Percentiles rank a stretch among this genome's conserved stretches.
phyloP scores from a whole-genome alignment of 2,888 invertebrate species.

The Horisme vitalbata region DNA sequence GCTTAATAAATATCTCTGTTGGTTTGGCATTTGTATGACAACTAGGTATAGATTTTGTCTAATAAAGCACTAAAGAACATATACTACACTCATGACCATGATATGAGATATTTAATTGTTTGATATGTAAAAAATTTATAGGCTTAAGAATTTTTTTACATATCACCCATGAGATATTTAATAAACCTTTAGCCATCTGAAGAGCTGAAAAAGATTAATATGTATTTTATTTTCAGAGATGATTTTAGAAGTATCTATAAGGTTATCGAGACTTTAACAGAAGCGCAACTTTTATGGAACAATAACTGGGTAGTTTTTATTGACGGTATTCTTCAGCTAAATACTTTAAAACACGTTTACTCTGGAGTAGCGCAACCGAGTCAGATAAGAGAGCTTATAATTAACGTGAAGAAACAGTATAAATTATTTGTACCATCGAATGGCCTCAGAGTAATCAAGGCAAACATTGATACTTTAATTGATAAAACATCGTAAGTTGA shows the following conservation, averaged over 20 bases:
- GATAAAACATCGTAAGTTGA: conserved; percentile 43
- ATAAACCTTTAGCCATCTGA: too few species aligned
- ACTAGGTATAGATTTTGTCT: too few species aligned
- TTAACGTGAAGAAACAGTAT: conserved; percentile 39
- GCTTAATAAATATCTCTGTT: too few species aligned
- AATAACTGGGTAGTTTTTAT: conserved; percentile 91
- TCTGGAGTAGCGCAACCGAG: conserved; percentile 85
- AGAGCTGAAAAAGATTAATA: too few species aligned
- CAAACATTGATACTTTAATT: conserved; percentile 37
- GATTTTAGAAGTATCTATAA: conserved; percentile 43
- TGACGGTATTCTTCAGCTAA: conserved; percentile 91
- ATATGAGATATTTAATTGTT: too few species aligned
- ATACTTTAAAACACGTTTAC: conserved; percentile 82
- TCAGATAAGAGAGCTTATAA: conserved; percentile 35
- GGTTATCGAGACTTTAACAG: conserved; percentile 35
- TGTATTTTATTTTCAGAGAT: conserved; percentile 34
- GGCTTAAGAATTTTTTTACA: too few species aligned
- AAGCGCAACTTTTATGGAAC: conserved; percentile 82
- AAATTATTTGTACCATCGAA: conserved; percentile 8
- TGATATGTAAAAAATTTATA: too few species aligned
- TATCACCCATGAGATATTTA: too few species aligned
- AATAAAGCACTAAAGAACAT: too few species aligned
- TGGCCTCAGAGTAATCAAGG: conserved; percentile 17
- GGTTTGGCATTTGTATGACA: too few species aligned
- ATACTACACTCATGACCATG: too few species aligned